A percentile compares a stretch with the other conserved stretches of the same genome.
phyloP scores from a whole-genome alignment of 1,140 invertebrate species.

The Epicauta chinensis region DNA sequence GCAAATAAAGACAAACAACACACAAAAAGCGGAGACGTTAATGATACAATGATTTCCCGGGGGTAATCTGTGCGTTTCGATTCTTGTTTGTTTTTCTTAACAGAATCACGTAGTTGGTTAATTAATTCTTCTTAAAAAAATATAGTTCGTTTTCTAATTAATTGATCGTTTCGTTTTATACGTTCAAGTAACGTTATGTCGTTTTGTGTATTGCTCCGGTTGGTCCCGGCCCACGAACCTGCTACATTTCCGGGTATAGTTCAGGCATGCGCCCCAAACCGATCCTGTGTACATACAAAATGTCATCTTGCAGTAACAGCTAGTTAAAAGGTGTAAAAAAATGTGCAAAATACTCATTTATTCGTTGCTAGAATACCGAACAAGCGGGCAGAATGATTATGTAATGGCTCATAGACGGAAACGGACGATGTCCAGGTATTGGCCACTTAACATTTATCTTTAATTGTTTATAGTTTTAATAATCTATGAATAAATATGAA shows the following conservation, averaged over 20 bases:
- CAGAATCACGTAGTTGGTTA: too few relatives aligned
- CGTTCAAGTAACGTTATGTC: too few relatives aligned
- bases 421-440: too few relatives aligned
- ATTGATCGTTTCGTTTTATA: too few relatives aligned
- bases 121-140: too few relatives aligned
- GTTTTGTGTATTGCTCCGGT: constrained; percentile 4
- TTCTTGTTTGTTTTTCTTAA: background rate
- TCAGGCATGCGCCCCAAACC: constrained; percentile 14
- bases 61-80: constrained; percentile 8
- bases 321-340: constrained; percentile 21
- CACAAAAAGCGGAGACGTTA: background rate
- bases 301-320: constrained; percentile 31
- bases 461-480: too few relatives aligned
- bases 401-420: too few relatives aligned
- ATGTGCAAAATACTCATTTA: constrained; percentile 19
- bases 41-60: constrained; percentile 19
- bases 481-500: too few relatives aligned
- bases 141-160: too few relatives aligned
- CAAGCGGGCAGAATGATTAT: background rate
- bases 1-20: background rate
- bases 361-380: background rate
- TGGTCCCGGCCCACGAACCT: constrained; percentile 20
- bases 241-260: constrained; percentile 18
- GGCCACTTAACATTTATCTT: too few relatives aligned
- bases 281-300: background rate